phyloP scores from a whole-genome alignment of 2,888 invertebrate species.

The Oligia fasciuncula region DNA sequence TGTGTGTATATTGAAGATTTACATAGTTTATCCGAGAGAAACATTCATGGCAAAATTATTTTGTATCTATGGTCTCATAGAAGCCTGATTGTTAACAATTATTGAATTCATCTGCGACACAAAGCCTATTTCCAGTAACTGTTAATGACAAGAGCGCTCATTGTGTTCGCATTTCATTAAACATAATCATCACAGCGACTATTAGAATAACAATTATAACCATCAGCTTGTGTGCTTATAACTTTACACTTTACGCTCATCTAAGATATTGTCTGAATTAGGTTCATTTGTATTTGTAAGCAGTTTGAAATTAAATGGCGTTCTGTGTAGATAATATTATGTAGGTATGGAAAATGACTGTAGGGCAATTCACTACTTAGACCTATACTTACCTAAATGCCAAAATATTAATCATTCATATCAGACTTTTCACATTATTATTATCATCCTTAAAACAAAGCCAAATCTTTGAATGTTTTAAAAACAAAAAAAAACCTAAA shows the following conservation, averaged over 20 bases:
- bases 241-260: no score
- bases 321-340: neutral
- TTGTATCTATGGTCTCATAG: no score
- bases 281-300: neutral
- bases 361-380: neutral
- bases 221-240: neutral
- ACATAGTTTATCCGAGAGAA: no score
- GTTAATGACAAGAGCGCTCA: constrained; percentile 30
- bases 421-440: neutral
- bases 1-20: no score
- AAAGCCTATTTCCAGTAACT: neutral
- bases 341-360: neutral
- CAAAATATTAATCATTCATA: no score
- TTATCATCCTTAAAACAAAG: neutral
- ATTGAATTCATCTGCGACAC: constrained; percentile 21
- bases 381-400: no score
- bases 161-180: constrained; percentile 25
- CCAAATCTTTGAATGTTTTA: neutral
- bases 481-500: neutral
- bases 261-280: no score
- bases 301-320: neutral
- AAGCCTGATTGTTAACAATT: neutral
- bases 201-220: neutral
- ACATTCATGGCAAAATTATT: no score
- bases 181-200: no score